Conservation (phyloP, 2,113 vertebrate genomes). For the Plotosus lineatus region DNA sequence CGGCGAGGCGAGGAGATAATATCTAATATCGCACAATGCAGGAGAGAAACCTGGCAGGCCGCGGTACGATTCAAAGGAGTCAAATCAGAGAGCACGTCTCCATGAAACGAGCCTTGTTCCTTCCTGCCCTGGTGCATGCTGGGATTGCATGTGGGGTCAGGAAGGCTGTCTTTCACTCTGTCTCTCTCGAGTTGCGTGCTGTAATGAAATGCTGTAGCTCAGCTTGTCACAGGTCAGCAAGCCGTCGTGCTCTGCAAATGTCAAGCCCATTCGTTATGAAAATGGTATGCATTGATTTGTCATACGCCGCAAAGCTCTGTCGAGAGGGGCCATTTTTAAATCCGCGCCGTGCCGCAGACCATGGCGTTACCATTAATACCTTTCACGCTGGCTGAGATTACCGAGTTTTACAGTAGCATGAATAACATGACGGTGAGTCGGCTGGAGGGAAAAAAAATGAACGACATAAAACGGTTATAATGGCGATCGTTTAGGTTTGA, state of each 20-base stretch:
- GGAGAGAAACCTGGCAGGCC: constrained; percentile 12
- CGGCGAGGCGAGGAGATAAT: constrained; percentile 19
- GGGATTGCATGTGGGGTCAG: constrained; percentile 16
- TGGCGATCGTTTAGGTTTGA: constrained; percentile 9
- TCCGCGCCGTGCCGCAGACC: constrained; percentile 48
- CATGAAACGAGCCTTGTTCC: constrained; percentile 13
- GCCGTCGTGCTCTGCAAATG: constrained; percentile 65
- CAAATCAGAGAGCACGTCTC: constrained; percentile 17
- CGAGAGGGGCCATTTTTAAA: constrained; percentile 64
- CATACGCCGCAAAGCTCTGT: constrained; percentile 63
- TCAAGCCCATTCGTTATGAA: constrained; percentile 71
- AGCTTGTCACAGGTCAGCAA: constrained; percentile 59
- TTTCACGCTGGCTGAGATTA: constrained; percentile 31
- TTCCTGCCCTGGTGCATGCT: constrained; percentile 21
- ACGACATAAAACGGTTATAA: constrained; percentile 24
- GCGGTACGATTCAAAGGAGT: background rate
- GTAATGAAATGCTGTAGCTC: constrained; percentile 54
- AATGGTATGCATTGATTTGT: constrained; percentile 73
- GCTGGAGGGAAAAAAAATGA: constrained; percentile 15
- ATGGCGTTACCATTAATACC: constrained; percentile 55
- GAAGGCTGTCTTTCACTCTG: constrained; percentile 10
- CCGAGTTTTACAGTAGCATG: constrained; percentile 13
- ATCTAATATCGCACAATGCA: constrained; percentile 36
- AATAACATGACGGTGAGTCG: background rate
- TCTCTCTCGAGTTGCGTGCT: constrained; percentile 25